These are phyloP conservation scores for Sericinus montela DNA, from an alignment of 2,888 invertebrate genomes.

Conservation along the genomic window DNA sequence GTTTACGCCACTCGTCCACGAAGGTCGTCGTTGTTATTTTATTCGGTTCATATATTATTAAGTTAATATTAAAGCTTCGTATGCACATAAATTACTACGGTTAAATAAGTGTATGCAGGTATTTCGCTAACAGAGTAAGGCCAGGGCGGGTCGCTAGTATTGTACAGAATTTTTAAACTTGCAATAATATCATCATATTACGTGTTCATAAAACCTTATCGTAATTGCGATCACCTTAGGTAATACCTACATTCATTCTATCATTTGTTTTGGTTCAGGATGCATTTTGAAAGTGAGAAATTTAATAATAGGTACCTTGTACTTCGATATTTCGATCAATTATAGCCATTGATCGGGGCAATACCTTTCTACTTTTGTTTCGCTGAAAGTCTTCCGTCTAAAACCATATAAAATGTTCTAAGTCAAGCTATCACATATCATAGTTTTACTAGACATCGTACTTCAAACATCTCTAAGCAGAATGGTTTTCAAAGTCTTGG, in stretches of 20 bases:
- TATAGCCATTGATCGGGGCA: slow-evolving; percentile 31
- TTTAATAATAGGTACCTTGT: slow-evolving; percentile 13
- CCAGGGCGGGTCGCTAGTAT: too few species aligned
- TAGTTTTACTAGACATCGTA: slow-evolving; percentile 34
- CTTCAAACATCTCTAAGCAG: slow-evolving; percentile 25
- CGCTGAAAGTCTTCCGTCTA: slow-evolving; percentile 50
- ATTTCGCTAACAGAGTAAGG: too few species aligned
- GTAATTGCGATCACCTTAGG: slow-evolving; percentile 6
- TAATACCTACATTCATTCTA: not conserved
- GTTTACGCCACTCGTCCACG: too few species aligned
- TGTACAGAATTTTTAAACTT: too few species aligned
- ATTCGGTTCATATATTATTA: too few species aligned
- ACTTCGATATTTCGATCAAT: slow-evolving; percentile 24
- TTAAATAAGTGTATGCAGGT: too few species aligned
- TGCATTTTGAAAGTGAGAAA: slow-evolving; percentile 16
- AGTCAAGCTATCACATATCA: slow-evolving; percentile 34
- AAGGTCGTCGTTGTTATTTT: too few species aligned
- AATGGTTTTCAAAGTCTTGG: slow-evolving; percentile 53
- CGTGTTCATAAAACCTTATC: not conserved
- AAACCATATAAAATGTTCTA: slow-evolving; percentile 54
- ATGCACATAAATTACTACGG: too few species aligned
- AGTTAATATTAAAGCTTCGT: too few species aligned
- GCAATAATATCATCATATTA: too few species aligned
- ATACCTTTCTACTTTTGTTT: slow-evolving; percentile 55
- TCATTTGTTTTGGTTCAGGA: slow-evolving; percentile 2